Evolutionary conservation across 1,140 invertebrate genomes (phyloP), one percentile per base, ranked within the genome.

Genomic region (Lepidurus couesii): DNA sequence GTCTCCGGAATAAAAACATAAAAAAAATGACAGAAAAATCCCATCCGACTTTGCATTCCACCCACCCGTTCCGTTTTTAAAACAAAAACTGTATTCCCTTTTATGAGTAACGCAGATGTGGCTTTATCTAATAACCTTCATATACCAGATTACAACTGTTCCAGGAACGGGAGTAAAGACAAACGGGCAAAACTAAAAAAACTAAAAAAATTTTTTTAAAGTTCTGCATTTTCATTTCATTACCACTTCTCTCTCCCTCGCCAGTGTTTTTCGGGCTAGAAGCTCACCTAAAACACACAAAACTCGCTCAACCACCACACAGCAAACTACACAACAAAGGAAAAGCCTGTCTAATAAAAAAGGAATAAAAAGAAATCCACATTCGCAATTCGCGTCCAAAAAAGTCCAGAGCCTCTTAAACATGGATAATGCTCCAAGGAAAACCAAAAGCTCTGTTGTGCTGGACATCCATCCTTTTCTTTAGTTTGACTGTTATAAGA

Each of bases 71-170:
- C 34, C 34, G 34, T 34, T 34, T 34, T 34, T 34, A 4, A 4
- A 34, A 34, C 34, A 34, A 34, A 34, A 34, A 34, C 21, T 11
- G n/a, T 65, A 16, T 65, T 65, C 53, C 53, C 5, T 21, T 65
- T 65, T 65, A 65, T 65, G 13, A 2, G 21, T 65, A n/a, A 65
- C 53, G 53, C 53, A 9, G 53, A 65, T 65, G 53, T 65, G 53
- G 53, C 21, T 65, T 65, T 65, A 65, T 65, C 53, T 65, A 13
- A 65, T 65, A 65, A 11, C 53, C 53, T 9, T 65, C 53, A 65
- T 65, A 65, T 65, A 9, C 1, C 8, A 21, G 53, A 65, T 65
- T 65, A 65, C 53, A 65, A 65, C 53, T 1, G 16, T 21, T 65
- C 13, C 53, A n/a, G 16, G 16, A 9, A n/a, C 4, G 21, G 16